Base-by-base conservation (phyloP, 2,888 invertebrate species). In the Drosophila merina region DNA sequence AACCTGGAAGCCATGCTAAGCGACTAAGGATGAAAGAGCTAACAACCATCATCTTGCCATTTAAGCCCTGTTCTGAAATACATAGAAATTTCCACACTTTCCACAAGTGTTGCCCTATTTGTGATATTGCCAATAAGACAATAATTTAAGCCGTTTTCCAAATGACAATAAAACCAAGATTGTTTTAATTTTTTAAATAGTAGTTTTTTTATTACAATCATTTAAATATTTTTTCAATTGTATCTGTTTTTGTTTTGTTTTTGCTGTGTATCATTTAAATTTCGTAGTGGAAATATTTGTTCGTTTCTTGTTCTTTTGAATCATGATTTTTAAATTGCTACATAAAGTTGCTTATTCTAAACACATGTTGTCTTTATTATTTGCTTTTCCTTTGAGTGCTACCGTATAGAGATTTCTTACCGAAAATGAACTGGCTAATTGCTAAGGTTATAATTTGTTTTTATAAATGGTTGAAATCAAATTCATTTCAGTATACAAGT, bases 191-290 rank as follows among this genome's bases (percentile, higher is more conserved):
- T 69, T 67, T 75, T 75, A 57, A 63, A 73, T 67, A 64, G 67
- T 74, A 56, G 66, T 68, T 86, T 84, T 36, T 88, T 88, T 87
- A 88, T 88, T 87, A 89, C 87, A 89, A 88, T 88, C 78, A 84
- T 84, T 88, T 88, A 86, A 86, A 88, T 88, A 86, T 83, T 77
- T 88, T 70, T 81, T 77, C 67, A 74, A 72, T 77, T 69, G 72
- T 72, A 44, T 48, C 44, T 52, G 25, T 67, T 77, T 72, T 70
- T 69, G 45, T 69, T 59, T 25, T 57, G 72, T 75, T 64, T 49
- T 58, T 82, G 9, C 66, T 74, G 69, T 79, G 73, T 88, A 84
- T 68, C 79, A 79, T 84, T 86, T 79, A 42, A 78, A 75, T 85
- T 87, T 85, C 70, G 72, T 62, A 78, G 57, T 80, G 76, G 71